Evolutionary conservation across 2,888 invertebrate species (phyloP).

Genomic region (Morpho deidamia): DNA sequence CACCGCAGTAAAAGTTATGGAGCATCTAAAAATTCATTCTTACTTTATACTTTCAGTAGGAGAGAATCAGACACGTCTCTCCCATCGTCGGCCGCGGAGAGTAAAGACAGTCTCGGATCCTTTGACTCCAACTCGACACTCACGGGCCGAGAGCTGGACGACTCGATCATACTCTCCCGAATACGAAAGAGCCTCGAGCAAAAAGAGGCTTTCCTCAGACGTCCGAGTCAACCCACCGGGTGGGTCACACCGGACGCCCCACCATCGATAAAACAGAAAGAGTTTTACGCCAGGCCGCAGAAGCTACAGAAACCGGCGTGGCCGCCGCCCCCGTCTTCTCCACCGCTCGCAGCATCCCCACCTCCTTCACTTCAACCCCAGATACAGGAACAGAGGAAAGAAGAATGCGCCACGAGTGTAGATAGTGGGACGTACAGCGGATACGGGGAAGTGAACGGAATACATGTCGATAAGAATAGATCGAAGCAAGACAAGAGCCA

Average conservation of each 20-base stretch:
- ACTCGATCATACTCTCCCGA: constrained; percentile 85
- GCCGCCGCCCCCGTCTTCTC: constrained; percentile 79
- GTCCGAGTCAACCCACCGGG: constrained; percentile 83
- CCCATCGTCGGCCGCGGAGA: constrained; percentile 81
- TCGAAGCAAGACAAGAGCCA: constrained; percentile 64
- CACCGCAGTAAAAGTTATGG: no score
- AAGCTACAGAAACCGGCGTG: constrained; percentile 85
- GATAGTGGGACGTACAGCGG: constrained; percentile 69
- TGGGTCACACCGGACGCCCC: constrained; percentile 75
- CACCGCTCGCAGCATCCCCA: constrained; percentile 74
- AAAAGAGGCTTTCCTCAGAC: constrained; percentile 91
- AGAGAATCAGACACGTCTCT: constrained; percentile 80
- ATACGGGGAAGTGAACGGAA: constrained; percentile 66
- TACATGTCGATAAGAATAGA: constrained; percentile 52
- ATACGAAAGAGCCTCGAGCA: constrained; percentile 91
- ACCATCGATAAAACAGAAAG: constrained; percentile 79
- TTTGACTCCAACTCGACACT: constrained; percentile 83
- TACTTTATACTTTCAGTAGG: constrained; percentile 50
- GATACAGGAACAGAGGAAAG: constrained; percentile 50
- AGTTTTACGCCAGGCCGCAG: constrained; percentile 89
- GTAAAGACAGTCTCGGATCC: constrained; percentile 83
- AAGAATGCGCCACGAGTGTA: constrained; percentile 67
- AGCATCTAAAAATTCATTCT: no score
- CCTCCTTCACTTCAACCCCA: constrained; percentile 57
- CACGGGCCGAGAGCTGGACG: constrained; percentile 83